Evolutionary conservation across 2,113 vertebrate genomes (phyloP).

Genomic region (Brachypodius melanocephalos): DNA sequence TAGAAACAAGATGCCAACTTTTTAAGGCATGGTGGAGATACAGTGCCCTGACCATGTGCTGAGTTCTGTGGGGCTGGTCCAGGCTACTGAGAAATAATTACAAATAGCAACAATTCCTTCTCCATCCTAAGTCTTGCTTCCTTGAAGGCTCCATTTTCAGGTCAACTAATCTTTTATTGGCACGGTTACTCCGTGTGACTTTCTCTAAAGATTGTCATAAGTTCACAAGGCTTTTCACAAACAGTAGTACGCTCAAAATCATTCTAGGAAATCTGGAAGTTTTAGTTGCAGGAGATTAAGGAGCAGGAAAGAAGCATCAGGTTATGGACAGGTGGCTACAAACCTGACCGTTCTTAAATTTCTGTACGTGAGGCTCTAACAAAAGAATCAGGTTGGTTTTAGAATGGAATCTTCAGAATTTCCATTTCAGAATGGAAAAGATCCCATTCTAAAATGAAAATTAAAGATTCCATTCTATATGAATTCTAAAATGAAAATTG

Average conservation of each 20-base stretch:
- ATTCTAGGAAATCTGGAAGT: fast-evolving
- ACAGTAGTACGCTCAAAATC: neutral
- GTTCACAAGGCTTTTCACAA: neutral
- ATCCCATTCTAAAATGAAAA: neutral
- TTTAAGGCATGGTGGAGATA: neutral
- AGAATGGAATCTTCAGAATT: neutral
- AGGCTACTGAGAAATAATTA: neutral
- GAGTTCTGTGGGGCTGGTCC: neutral
- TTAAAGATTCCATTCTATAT: neutral
- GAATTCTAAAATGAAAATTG: neutral
- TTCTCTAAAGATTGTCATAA: neutral
- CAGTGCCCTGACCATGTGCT: fast-evolving
- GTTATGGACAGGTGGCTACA: neutral
- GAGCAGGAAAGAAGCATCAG: neutral
- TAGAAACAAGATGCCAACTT: neutral
- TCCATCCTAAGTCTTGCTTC: neutral
- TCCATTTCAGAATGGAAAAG: neutral
- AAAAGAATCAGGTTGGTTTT: neutral
- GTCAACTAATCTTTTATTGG: neutral
- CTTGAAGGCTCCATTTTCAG: neutral
- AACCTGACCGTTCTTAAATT: neutral
- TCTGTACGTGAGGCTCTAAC: fast-evolving
- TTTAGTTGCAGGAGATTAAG: neutral
- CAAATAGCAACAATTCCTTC: neutral
- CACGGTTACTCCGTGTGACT: neutral